A percentile compares a stretch with the other conserved stretches of the same genome.
These are phyloP conservation scores for Caenorhabditis virilis DNA, from an alignment of 2,888 invertebrate species.

Conservation along the genomic window DNA sequence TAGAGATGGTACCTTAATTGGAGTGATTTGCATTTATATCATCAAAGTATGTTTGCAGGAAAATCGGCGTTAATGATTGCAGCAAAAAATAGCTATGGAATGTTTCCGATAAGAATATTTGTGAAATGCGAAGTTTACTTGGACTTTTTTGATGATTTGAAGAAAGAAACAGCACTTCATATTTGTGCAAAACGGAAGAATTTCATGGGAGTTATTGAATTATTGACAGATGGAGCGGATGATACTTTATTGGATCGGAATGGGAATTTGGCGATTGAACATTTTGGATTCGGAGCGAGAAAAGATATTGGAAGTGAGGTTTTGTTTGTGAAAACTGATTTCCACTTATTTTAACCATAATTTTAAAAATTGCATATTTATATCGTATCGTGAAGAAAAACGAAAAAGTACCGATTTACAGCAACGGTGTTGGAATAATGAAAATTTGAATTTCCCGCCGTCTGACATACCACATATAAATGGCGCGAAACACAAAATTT, in stretches of 20 bases:
- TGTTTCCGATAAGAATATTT: conserved; percentile 31
- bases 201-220: not conserved
- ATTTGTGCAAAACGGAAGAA: not conserved
- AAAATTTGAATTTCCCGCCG: no score
- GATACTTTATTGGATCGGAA: conserved; percentile 7
- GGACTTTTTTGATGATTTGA: conserved; percentile 14
- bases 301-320: no score
- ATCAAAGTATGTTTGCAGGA: conserved; percentile 19
- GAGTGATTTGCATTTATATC: no score
- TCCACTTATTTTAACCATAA: no score
- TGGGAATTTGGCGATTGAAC: conserved; percentile 9
- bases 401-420: no score
- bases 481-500: no score
- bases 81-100: conserved; percentile 10
- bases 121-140: conserved; percentile 9
- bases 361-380: no score
- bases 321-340: no score
- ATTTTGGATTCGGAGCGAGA: no score
- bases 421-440: no score
- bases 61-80: conserved; percentile 21
- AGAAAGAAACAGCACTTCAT: conserved; percentile 1
- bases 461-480: no score
- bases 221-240: conserved; percentile 5
- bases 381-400: no score
- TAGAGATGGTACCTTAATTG: not conserved